Percentiles rank a stretch among this genome's conserved stretches.
These are phyloP conservation scores for Halcyon malimbica DNA, from an alignment of 2,113 vertebrate species.

Conservation along the genomic window DNA sequence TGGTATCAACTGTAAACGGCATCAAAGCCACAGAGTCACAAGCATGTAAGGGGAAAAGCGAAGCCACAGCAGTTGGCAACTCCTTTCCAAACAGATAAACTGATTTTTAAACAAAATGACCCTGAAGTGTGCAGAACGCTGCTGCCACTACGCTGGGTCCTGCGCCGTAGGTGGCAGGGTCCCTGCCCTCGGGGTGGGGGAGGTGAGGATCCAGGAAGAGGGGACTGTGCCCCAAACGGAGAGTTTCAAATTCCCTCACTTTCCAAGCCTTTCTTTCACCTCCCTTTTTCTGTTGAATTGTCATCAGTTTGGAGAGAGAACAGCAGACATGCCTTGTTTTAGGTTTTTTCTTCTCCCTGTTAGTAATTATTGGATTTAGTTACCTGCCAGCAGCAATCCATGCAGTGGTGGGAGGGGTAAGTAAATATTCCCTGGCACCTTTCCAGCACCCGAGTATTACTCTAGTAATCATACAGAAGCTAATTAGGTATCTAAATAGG, in stretches of 20 bases:
- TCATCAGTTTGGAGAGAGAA: conserved; percentile 17
- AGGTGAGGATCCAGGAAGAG: not conserved
- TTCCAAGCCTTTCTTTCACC: not conserved
- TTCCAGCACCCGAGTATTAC: not conserved
- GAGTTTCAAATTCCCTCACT: conserved; percentile 32
- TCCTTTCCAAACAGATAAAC: not conserved
- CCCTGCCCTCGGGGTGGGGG: not conserved
- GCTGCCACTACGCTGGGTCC: not conserved
- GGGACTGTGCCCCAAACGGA: not conserved
- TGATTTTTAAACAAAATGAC: not conserved
- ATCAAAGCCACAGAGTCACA: not conserved
- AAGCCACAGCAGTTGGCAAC: not conserved
- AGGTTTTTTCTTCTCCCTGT: not conserved
- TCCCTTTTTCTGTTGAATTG: not conserved
- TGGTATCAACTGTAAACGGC: not conserved
- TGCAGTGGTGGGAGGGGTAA: not conserved
- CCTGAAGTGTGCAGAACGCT: not conserved
- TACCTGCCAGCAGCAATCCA: conserved; percentile 54
- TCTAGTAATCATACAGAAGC: not conserved
- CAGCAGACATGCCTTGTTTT: not conserved
- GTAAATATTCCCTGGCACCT: not conserved
- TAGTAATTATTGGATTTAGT: conserved; percentile 19
- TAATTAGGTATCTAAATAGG: not conserved
- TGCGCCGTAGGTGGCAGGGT: not conserved
- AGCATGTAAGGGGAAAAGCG: not conserved